Base-by-base conservation (phyloP, 2,113 vertebrate genomes). In the Acrocephalus arundinaceus region DNA sequence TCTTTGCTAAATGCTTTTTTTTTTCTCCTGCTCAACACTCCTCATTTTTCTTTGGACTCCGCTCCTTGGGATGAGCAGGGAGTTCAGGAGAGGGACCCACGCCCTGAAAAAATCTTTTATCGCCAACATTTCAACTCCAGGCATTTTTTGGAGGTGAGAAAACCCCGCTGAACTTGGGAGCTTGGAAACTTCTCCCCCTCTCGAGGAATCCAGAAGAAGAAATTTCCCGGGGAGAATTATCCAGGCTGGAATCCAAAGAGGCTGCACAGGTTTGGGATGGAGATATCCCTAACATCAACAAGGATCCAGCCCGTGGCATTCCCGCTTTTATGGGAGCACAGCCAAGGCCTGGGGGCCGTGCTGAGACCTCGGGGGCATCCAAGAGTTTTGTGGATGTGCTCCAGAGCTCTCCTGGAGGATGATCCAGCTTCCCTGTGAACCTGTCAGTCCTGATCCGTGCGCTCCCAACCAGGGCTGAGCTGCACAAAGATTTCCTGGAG, bases 141-240 rank as follows among this genome's bases (percentile, higher is more conserved):
- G 70, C 90, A 93, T 97, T 94, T 95, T 95, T 96, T 31, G 43
- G 96, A 92, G 75, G 88, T 93, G 91, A 92, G 81, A 68, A 95
- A 97, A 94, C 46, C 93, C 65, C 7, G 87, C 88, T 90, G 49
- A 24, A 12, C 66, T 94, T n/a, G 25, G 25, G 81, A 90, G 77
- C 71, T 85, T 39, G 93, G 74, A 93, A 95, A 85, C 70, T 25
- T 90, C 86, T 96, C 84, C 74, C 84, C 74, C 62, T 91, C 74
- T 95, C 72, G 41, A 90, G 70, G 93, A 92, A 75, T 83, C 83
- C 35, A 86, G 72, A 20, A 49, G n/a, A 57, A 33, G 39, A 91
- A 91, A 2, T 57, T 89, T 94, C 85, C 80, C 80, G 76, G 77
- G 93, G 51, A 90, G 66, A 23, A 3, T 48, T 30, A 30, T 19